Evolutionary conservation across 2,888 invertebrate genomes (phyloP).

Genomic region (Thereva nobilitata): DNA sequence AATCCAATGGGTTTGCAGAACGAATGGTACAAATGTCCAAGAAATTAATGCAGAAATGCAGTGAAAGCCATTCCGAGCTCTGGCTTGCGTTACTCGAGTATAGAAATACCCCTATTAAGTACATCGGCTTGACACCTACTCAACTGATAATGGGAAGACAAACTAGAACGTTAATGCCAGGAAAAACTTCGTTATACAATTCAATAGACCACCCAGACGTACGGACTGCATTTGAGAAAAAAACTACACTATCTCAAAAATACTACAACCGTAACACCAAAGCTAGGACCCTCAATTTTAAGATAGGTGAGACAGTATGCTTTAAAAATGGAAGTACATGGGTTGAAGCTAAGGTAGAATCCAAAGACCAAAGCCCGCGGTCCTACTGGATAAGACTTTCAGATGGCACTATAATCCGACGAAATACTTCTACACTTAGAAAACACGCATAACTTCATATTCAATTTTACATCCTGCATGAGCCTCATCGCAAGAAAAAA

Average conservation of each 20-base stretch:
- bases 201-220: background rate
- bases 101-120: conserved; percentile 40
- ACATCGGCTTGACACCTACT: conserved; percentile 38
- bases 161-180: conserved; percentile 38
- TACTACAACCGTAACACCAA: conserved; percentile 2
- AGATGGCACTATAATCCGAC: background rate
- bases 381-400: background rate
- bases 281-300: background rate
- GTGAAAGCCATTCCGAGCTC: conserved; percentile 29
- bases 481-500: too few species aligned
- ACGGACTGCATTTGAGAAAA: background rate
- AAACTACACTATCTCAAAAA: conserved; percentile 3
- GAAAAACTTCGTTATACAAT: background rate
- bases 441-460: background rate
- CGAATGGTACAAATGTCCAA: conserved; percentile 42
- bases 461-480: too few species aligned
- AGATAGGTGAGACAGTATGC: background rate
- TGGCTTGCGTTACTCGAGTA: conserved; percentile 36
- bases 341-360: background rate
- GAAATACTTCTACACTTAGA: conserved; percentile 8
- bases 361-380: background rate
- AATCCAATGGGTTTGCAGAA: conserved; percentile 46
- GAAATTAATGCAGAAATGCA: conserved; percentile 41
- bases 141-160: conserved; percentile 41
- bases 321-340: background rate